A percentile compares a stretch with the other conserved stretches of the same genome.
phyloP scores from a whole-genome alignment of 2,797 vertebrate genomes.

The Coccyzus lansbergi region DNA sequence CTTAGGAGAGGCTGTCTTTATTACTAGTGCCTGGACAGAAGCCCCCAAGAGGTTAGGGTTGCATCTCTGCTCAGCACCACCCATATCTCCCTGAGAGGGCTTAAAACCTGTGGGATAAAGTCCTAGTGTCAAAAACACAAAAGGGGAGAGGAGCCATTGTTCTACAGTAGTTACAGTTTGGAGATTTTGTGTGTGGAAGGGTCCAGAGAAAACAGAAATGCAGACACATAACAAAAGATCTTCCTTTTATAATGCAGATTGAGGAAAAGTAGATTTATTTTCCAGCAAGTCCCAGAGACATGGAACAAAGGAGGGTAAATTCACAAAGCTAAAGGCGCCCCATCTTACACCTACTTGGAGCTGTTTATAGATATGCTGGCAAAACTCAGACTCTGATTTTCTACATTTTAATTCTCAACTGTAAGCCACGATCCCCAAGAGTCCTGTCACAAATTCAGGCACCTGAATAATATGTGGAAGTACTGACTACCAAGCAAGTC shows the following conservation, averaged over 20 bases:
- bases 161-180: neutral
- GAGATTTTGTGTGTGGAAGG: neutral
- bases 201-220: neutral
- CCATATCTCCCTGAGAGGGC: neutral
- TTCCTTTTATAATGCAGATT: neutral
- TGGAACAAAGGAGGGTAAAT: neutral
- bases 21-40: neutral
- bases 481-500: neutral
- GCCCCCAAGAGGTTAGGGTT: neutral
- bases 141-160: neutral
- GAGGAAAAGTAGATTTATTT: neutral
- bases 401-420: neutral
- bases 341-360: neutral
- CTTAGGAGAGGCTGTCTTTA: neutral
- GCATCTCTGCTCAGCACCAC: neutral
- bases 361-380: neutral
- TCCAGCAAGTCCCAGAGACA: neutral
- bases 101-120: neutral
- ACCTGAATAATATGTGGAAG: neutral
- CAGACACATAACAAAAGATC: neutral
- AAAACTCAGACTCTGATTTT: neutral
- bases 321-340: neutral
- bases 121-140: neutral
- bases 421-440: neutral
- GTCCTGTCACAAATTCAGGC: neutral